These are phyloP conservation scores for Diloba caeruleocephala DNA, from an alignment of 2,888 invertebrate genomes.

Conservation along the genomic window DNA sequence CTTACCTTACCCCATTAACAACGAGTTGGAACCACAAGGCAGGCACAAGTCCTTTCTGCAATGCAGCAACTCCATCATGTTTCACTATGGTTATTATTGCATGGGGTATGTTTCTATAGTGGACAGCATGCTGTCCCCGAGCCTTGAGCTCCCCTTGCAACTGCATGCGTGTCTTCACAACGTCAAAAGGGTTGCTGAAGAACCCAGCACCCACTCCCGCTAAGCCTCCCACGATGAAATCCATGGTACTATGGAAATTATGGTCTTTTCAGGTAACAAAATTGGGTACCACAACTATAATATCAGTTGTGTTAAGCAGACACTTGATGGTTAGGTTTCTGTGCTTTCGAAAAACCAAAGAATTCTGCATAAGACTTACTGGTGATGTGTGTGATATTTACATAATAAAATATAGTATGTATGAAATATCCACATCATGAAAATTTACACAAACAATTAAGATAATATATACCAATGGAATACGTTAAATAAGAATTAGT, in stretches of 20 bases:
- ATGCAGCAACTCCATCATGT: constrained; percentile 93
- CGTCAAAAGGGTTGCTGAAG: constrained; percentile 97
- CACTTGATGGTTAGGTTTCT: too few species aligned
- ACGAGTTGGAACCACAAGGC: constrained; percentile 94
- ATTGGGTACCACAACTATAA: constrained; percentile 8
- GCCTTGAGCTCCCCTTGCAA: constrained; percentile 94
- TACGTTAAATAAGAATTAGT: too few species aligned
- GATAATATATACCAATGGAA: too few species aligned
- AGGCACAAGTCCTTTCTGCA: constrained; percentile 94
- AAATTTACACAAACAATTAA: too few species aligned
- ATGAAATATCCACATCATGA: too few species aligned
- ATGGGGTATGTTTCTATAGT: constrained; percentile 94
- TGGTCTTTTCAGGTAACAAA: constrained; percentile 15
- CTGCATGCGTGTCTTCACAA: constrained; percentile 96
- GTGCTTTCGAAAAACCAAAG: too few species aligned
- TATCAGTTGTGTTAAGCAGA: not conserved
- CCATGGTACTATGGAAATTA: constrained; percentile 84
- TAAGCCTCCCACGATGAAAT: constrained; percentile 93
- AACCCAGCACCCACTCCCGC: constrained; percentile 94
- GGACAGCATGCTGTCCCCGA: constrained; percentile 89
- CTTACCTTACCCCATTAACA: constrained; percentile 89
- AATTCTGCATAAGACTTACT: too few species aligned
- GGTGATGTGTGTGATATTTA: too few species aligned
- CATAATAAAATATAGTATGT: too few species aligned
- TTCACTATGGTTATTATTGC: constrained; percentile 93